These are phyloP conservation scores for Verasper variegatus DNA, from an alignment of 2,113 vertebrate genomes.

Conservation along the genomic window DNA sequence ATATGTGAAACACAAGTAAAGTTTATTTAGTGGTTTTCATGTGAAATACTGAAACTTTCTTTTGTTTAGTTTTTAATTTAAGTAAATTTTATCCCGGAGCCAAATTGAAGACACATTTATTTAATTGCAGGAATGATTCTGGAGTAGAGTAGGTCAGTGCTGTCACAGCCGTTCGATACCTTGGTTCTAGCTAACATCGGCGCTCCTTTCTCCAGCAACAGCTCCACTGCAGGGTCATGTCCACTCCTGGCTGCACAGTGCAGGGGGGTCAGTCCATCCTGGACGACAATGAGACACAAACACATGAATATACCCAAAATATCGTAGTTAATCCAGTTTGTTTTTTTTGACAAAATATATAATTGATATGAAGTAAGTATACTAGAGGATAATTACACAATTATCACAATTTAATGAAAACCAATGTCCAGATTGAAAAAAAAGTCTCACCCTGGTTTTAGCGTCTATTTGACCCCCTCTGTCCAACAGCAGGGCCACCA, in stretches of 20 bases:
- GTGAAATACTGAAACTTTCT: too few relatives aligned
- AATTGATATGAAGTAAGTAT: background rate
- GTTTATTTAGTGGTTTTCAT: too few relatives aligned
- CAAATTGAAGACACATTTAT: background rate
- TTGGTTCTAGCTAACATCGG: slow-evolving; percentile 96
- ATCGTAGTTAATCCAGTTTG: background rate
- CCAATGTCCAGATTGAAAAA: background rate
- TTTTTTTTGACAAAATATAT: background rate
- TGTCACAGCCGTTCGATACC: slow-evolving; percentile 69
- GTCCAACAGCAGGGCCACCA: slow-evolving; percentile 96
- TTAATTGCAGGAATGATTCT: background rate
- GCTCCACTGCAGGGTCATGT: slow-evolving; percentile 92
- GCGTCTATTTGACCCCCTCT: slow-evolving; percentile 96
- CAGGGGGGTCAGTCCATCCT: slow-evolving; percentile 96
- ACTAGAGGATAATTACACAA: background rate
- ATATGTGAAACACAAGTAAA: background rate
- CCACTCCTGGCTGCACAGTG: slow-evolving; percentile 97
- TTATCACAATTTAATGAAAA: background rate
- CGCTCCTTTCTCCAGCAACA: slow-evolving; percentile 92
- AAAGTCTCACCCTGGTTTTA: slow-evolving; percentile 92
- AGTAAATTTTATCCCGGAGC: too few relatives aligned
- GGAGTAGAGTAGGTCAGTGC: background rate
- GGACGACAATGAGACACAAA: slow-evolving; percentile 20
- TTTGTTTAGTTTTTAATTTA: too few relatives aligned
- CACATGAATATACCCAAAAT: background rate